Evolutionary conservation across 1,140 invertebrate genomes (phyloP).

Genomic region (Sarcophaga bullata): DNA sequence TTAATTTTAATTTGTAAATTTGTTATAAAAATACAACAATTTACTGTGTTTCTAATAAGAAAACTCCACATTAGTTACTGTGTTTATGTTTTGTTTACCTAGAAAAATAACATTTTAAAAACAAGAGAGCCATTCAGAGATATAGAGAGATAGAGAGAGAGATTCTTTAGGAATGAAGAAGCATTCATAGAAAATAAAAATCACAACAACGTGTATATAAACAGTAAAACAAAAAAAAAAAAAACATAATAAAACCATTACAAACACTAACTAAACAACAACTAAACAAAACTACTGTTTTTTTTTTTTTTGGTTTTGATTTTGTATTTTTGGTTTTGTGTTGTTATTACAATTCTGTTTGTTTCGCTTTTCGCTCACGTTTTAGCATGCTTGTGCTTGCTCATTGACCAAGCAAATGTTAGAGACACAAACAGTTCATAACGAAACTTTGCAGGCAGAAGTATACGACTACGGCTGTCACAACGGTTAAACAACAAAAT

Average conservation of each 20-base stretch:
- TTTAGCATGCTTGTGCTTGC: neutral
- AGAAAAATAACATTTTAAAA: too few species aligned
- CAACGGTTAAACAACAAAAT: neutral
- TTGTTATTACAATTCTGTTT: neutral
- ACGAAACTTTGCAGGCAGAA: conserved; percentile 33
- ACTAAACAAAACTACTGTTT: conserved; percentile 31
- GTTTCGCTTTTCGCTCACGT: neutral
- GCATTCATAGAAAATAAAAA: neutral
- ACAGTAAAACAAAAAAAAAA: neutral
- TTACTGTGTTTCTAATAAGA: too few species aligned
- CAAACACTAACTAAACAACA: neutral
- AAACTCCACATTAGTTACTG: too few species aligned
- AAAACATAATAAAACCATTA: conserved; percentile 2
- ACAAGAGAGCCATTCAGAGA: too few species aligned
- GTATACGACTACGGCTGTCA: conserved; percentile 26
- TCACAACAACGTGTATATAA: conserved; percentile 14
- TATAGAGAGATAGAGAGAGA: too few species aligned
- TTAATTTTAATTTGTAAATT: too few species aligned
- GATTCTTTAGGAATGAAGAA: neutral
- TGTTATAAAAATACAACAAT: too few species aligned
- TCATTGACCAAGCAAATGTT: conserved; percentile 11
- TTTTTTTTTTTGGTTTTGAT: conserved; percentile 17
- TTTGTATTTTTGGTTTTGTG: neutral
- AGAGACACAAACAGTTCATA: conserved; percentile 34
- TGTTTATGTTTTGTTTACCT: too few species aligned